Evolutionary conservation across 2,113 vertebrate genomes (phyloP).

Genomic region (Podarcis muralis): DNA sequence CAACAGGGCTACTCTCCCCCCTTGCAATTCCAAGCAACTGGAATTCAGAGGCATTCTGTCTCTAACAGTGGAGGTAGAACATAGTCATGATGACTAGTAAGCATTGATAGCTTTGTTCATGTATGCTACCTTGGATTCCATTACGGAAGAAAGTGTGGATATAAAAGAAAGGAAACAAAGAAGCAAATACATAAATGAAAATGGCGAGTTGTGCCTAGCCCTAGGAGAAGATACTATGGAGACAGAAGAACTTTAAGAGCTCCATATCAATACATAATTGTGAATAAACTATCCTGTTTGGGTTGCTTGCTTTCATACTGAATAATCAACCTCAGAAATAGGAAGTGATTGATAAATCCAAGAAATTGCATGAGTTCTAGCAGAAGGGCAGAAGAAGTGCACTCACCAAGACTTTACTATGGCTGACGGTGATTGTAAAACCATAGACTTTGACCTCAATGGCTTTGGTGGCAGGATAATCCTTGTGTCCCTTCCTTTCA

Average conservation of each 20-base stretch:
- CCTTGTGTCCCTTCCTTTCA: constrained; percentile 73
- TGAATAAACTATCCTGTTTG: neutral
- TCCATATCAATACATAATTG: constrained; percentile 66
- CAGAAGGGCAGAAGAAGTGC: neutral
- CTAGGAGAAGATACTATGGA: neutral
- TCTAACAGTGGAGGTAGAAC: no score
- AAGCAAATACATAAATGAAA: no score
- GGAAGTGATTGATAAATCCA: neutral
- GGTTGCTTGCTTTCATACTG: constrained; percentile 51
- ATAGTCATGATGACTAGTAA: no score
- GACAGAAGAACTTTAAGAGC: neutral
- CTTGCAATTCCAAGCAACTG: no score
- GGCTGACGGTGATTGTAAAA: constrained; percentile 63
- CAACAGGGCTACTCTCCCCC: no score
- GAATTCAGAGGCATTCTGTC: no score
- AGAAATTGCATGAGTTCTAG: neutral
- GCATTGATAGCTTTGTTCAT: no score
- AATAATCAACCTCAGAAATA: neutral
- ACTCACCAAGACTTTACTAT: constrained; percentile 77
- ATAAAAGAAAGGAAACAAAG: no score
- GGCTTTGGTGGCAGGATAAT: constrained; percentile 74
- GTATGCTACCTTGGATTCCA: no score
- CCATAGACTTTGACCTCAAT: constrained; percentile 71
- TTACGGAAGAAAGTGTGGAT: no score
- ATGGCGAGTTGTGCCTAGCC: neutral